These are phyloP conservation scores for zebrafish (Danio rerio) DNA, from an alignment of 2,113 vertebrate species.

Conservation along the genomic window DNA sequence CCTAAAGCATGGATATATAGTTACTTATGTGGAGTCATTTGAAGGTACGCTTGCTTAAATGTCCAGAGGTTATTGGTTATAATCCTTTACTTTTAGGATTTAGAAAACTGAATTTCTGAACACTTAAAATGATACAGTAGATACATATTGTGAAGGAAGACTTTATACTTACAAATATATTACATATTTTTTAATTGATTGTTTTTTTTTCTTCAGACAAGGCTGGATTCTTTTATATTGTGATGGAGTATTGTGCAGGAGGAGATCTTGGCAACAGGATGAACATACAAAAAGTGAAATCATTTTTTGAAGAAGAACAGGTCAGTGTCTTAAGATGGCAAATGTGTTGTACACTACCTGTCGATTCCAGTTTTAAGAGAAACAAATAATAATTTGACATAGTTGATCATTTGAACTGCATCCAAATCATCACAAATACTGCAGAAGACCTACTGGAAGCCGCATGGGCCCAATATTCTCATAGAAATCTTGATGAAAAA, in stretches of 20 bases:
- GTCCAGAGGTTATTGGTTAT: background rate
- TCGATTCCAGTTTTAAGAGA: no score
- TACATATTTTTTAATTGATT: background rate
- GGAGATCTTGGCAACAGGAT: background rate
- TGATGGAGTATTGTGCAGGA: constrained; percentile 22
- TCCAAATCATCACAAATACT: no score
- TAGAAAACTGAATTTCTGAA: no score
- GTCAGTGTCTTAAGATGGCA: background rate
- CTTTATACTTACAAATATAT: background rate
- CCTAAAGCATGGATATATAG: background rate
- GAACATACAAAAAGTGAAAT: background rate
- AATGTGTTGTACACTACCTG: no score
- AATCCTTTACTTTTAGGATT: no score
- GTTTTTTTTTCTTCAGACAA: background rate
- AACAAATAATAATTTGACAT: no score
- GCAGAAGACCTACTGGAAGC: no score
- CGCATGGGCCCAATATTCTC: no score
- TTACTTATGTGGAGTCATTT: constrained; percentile 6
- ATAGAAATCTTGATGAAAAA: no score
- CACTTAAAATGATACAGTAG: no score
- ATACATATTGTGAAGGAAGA: background rate
- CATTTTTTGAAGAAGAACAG: background rate
- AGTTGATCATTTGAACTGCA: no score
- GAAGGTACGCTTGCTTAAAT: background rate
- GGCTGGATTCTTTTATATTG: background rate